Conservation (phyloP, 1,140 invertebrate genomes). For the Cydia pomonella region DNA sequence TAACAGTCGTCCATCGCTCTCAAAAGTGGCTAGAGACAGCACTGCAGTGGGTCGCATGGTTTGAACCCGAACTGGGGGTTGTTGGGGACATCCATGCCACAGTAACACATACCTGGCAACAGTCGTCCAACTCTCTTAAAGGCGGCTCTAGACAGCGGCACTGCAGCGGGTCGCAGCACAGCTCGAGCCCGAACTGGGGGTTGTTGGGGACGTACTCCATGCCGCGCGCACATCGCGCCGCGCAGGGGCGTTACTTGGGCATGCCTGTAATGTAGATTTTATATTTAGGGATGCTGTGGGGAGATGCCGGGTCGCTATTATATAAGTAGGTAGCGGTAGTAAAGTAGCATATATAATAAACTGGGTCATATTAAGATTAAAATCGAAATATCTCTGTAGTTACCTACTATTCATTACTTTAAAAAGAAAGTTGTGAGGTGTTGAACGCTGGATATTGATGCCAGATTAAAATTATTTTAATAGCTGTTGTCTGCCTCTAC, state of each 20-base stretch:
- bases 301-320: background rate
- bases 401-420: too few relatives aligned
- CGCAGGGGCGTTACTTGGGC: constrained; percentile 51
- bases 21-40: background rate
- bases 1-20: background rate
- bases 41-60: constrained; percentile 49
- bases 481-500: too few relatives aligned
- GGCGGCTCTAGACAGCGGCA: constrained; percentile 60
- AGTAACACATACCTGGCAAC: constrained; percentile 68
- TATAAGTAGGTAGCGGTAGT: background rate
- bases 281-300: background rate
- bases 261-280: constrained; percentile 2
- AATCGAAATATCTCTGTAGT: too few relatives aligned
- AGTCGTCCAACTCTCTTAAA: constrained; percentile 66
- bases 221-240: constrained; percentile 57
- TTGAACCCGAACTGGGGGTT: too few relatives aligned
- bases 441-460: too few relatives aligned
- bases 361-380: too few relatives aligned
- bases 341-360: too few relatives aligned
- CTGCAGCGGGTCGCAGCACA: constrained; percentile 73
- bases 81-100: constrained; percentile 44
- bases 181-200: constrained; percentile 74
- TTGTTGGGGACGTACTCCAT: constrained; percentile 80
- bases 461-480: too few relatives aligned
- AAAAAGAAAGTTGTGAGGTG: too few relatives aligned